A percentile compares a stretch with the other conserved stretches of the same genome.
phyloP scores from a whole-genome alignment of 2,888 invertebrate species.

The Disparrhopalites patrizii region DNA sequence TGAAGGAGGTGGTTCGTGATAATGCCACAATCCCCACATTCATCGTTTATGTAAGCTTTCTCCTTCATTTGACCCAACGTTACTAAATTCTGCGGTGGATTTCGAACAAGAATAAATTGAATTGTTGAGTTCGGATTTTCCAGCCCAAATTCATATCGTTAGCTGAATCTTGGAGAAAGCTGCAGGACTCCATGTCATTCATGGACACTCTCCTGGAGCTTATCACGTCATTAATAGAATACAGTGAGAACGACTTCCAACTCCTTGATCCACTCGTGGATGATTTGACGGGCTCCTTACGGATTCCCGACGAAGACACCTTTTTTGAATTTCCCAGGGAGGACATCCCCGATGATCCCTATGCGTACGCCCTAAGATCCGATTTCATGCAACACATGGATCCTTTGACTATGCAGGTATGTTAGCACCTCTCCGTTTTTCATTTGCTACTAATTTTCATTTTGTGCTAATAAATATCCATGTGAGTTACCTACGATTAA shows the following conservation, averaged over 20 bases:
- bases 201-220: constrained; percentile 29
- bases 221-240: constrained; percentile 19
- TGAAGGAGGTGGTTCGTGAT: constrained; percentile 23
- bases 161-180: constrained; percentile 32
- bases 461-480: too few relatives aligned
- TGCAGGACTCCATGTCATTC: constrained; percentile 35
- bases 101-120: background rate
- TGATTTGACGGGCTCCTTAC: background rate
- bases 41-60: constrained; percentile 28
- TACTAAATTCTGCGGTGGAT: background rate
- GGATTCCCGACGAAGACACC: constrained; percentile 31
- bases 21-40: constrained; percentile 23
- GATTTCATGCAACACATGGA: constrained; percentile 34
- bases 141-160: constrained; percentile 40
- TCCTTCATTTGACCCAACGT: background rate
- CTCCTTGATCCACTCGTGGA: constrained; percentile 34
- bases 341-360: constrained; percentile 28
- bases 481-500: background rate
- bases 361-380: constrained; percentile 28
- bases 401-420: constrained; percentile 29
- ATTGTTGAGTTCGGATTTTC: background rate
- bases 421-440: too few relatives aligned
- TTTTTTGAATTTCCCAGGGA: constrained; percentile 38
- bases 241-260: constrained; percentile 28
- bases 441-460: too few relatives aligned